Conservation (phyloP, 2,888 invertebrate genomes). For the Zygaena filipendulae region DNA sequence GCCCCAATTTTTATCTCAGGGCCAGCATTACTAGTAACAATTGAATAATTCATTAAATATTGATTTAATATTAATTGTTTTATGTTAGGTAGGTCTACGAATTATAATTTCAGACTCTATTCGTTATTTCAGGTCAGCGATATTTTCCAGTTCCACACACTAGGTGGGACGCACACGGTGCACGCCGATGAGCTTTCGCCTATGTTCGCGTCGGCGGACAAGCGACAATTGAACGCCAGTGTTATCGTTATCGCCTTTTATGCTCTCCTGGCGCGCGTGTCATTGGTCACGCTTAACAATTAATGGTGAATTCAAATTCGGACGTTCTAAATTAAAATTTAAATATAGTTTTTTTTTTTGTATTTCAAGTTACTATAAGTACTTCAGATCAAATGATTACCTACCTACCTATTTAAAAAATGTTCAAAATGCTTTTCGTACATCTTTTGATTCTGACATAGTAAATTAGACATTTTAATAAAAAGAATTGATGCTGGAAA, state of each 20-base stretch:
- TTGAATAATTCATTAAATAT: not conserved
- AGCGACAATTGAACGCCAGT: conserved; percentile 20
- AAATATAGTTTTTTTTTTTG: conserved; percentile 17
- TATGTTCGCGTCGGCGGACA: conserved; percentile 35
- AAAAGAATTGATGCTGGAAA: too few relatives aligned
- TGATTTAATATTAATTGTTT: too few relatives aligned
- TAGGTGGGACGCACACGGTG: conserved; percentile 65
- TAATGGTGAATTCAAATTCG: too few relatives aligned
- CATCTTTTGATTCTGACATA: conserved; percentile 2
- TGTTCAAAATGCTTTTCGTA: conserved; percentile 1
- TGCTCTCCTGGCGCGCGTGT: conserved; percentile 19
- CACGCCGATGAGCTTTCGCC: conserved; percentile 55
- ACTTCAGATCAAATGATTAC: conserved; percentile 6
- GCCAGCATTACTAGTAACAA: too few relatives aligned
- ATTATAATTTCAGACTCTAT: too few relatives aligned
- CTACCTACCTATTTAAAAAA: not conserved
- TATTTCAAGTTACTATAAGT: conserved; percentile 2
- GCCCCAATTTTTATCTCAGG: too few relatives aligned
- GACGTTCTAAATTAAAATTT: conserved; percentile 21
- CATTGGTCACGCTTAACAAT: too few relatives aligned
- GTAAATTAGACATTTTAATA: too few relatives aligned
- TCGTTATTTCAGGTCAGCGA: conserved; percentile 74
- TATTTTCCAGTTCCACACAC: conserved; percentile 78
- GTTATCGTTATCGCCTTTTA: conserved; percentile 28
- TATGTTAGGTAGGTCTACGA: too few relatives aligned